A percentile compares a stretch with the other conserved stretches of the same genome.
Evolutionary conservation across 35 echinoderm and acorn worm species (phyloP).

Genomic region (Ophiothrix spiculata): DNA sequence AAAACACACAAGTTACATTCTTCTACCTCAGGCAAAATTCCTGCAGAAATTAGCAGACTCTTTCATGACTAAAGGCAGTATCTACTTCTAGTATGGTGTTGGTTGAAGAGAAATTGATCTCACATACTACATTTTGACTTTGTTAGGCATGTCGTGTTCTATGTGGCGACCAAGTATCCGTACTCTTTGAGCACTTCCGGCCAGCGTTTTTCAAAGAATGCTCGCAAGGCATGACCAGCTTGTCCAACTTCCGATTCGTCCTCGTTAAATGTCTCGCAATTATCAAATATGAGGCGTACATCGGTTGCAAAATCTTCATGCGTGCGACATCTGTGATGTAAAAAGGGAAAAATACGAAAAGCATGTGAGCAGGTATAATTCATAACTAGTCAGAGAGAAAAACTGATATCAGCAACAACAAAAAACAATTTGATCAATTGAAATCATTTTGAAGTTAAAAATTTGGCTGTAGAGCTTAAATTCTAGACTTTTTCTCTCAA

Average conservation of each 20-base stretch:
- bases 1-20: too few species aligned
- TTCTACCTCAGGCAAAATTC: too few species aligned
- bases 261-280: constrained; percentile 98
- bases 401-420: too few species aligned
- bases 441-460: too few species aligned
- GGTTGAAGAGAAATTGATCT: background rate
- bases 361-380: too few species aligned
- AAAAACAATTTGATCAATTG: too few species aligned
- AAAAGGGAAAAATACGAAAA: background rate
- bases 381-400: too few species aligned
- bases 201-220: constrained; percentile 82
- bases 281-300: constrained; percentile 83
- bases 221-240: constrained; percentile 79
- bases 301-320: constrained; percentile 85
- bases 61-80: background rate
- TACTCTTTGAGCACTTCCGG: constrained; percentile 15
- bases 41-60: background rate
- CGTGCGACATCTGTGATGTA: constrained; percentile 63
- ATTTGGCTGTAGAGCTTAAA: too few species aligned
- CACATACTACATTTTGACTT: background rate
- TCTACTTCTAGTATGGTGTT: background rate
- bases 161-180: background rate
- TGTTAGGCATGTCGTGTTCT: too few species aligned
- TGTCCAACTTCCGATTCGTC: constrained; percentile 95
- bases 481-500: too few species aligned